Conservation (phyloP, 2,888 invertebrate genomes). For the Yponomeuta cagnagella region DNA sequence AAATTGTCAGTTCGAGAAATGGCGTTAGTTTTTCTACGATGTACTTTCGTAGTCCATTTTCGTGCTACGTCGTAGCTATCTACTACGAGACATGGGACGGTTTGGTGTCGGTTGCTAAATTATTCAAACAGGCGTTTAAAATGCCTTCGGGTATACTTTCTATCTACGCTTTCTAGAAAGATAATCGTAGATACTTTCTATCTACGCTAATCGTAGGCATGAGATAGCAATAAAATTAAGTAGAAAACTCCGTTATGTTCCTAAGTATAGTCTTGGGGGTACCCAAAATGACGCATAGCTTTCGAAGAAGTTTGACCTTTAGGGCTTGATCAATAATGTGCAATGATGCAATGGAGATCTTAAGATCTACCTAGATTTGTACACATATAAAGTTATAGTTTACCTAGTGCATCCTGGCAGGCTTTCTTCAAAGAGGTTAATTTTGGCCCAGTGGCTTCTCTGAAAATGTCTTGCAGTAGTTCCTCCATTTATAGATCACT, state of each 20-base stretch:
- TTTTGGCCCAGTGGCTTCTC: conserved; percentile 89
- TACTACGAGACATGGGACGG: not conserved
- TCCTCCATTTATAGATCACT: conserved; percentile 83
- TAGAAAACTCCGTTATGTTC: no score
- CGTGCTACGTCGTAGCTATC: not conserved
- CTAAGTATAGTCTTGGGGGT: no score
- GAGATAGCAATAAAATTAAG: no score
- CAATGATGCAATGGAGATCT: not conserved
- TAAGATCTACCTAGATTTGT: not conserved
- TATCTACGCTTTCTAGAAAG: no score
- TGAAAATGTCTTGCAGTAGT: conserved; percentile 87
- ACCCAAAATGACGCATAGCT: not conserved
- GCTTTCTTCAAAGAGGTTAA: conserved; percentile 84
- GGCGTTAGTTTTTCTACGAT: no score
- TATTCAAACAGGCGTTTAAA: not conserved
- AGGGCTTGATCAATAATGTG: not conserved
- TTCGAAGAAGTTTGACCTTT: not conserved
- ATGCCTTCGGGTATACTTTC: not conserved
- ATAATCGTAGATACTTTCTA: no score
- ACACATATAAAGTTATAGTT: not conserved
- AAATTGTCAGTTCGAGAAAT: no score
- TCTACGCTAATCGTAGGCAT: no score
- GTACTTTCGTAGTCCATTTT: not conserved
- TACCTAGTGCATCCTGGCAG: conserved; percentile 89
- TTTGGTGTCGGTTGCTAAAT: not conserved